Conservation (phyloP, 2,888 invertebrate genomes). For the Stegophylla sp. region DNA sequence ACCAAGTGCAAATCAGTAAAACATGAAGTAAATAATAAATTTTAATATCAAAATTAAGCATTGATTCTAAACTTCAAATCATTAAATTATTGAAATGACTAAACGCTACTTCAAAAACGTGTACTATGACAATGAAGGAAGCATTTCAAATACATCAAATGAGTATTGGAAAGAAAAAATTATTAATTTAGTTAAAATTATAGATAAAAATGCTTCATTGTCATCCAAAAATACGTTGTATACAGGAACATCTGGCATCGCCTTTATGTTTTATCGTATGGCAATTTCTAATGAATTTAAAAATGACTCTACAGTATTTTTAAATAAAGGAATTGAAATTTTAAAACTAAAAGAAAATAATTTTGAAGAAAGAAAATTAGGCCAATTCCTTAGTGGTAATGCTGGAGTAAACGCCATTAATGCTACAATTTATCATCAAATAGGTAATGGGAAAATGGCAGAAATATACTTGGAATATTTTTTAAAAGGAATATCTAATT, state of each 20-base stretch:
- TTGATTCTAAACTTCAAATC: too few relatives aligned
- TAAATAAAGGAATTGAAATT: constrained; percentile 72
- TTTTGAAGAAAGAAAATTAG: constrained; percentile 65
- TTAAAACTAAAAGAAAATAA: constrained; percentile 69
- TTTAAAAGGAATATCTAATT: constrained; percentile 65
- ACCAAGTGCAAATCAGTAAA: too few relatives aligned
- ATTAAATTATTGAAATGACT: constrained; percentile 16
- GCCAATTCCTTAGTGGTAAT: constrained; percentile 77
- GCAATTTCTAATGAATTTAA: constrained; percentile 69
- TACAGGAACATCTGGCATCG: constrained; percentile 75
- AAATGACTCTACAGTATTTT: constrained; percentile 66
- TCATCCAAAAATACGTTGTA: constrained; percentile 66
- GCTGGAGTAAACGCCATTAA: constrained; percentile 80
- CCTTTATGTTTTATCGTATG: constrained; percentile 79
- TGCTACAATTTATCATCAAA: constrained; percentile 70
- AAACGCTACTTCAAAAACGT: constrained; percentile 44
- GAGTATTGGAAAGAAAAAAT: constrained; percentile 58
- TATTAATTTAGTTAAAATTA: constrained; percentile 61
- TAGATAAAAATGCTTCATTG: constrained; percentile 64
- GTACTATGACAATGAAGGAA: neutral
- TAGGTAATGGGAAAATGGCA: constrained; percentile 65
- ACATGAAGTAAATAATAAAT: too few relatives aligned
- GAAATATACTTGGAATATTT: constrained; percentile 65
- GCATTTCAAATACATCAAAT: neutral
- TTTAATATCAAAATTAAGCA: too few relatives aligned